These are phyloP conservation scores for Ostrea denselamellosa DNA, from an alignment of 1,140 invertebrate species.

Conservation along the genomic window DNA sequence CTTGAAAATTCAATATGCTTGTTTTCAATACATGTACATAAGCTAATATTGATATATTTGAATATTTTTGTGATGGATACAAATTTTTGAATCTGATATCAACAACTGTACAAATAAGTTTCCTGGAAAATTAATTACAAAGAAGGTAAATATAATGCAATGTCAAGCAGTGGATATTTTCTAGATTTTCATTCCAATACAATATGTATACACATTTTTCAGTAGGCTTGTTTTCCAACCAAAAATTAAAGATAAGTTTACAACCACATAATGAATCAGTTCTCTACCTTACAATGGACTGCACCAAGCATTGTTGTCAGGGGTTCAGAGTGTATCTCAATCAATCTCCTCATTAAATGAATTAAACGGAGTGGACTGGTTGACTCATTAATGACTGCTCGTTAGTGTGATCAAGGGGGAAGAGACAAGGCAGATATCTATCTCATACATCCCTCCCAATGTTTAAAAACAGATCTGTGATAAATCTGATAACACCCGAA, in stretches of 20 bases:
- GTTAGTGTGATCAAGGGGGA: conserved; percentile 6
- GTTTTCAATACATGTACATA: too few species aligned
- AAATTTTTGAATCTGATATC: too few species aligned
- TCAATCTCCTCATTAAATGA: conserved; percentile 32
- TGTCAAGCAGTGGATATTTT: too few species aligned
- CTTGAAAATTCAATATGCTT: background rate
- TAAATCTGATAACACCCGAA: conserved; percentile 33
- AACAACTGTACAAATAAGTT: too few species aligned
- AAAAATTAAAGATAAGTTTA: background rate
- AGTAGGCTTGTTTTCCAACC: background rate
- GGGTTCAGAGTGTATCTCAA: conserved; percentile 25
- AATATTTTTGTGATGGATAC: too few species aligned
- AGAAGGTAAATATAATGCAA: too few species aligned
- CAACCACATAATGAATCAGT: conserved; percentile 17
- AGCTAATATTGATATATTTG: too few species aligned
- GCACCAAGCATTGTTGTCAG: background rate
- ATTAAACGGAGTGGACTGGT: conserved; percentile 32
- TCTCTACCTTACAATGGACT: background rate
- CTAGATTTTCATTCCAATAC: too few species aligned
- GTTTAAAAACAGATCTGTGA: conserved; percentile 19
- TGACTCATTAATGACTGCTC: conserved; percentile 37
- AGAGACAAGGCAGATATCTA: conserved; percentile 25
- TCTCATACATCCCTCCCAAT: conserved; percentile 35
- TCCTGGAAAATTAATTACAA: too few species aligned
- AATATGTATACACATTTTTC: too few species aligned